phyloP scores from a whole-genome alignment of 1,140 invertebrate species.

The Aphaenogaster ashmeadi region DNA sequence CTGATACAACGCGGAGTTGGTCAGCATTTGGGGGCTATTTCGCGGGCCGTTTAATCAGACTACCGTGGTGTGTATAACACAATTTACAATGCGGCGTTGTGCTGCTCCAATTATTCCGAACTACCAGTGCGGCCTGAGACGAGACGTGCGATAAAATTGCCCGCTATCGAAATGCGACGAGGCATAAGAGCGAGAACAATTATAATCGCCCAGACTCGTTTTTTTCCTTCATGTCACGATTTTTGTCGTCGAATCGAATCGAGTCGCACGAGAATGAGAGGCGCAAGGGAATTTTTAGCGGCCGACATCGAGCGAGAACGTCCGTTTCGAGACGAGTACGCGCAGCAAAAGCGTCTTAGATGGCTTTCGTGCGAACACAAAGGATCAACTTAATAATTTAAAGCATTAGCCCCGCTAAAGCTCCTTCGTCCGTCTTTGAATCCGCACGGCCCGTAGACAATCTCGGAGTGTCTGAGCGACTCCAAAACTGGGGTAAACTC shows the following conservation, averaged over 20 bases:
- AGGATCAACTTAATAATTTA: constrained; percentile 23
- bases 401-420: not conserved
- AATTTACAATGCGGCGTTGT: constrained; percentile 59
- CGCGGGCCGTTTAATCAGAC: constrained; percentile 42
- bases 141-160: constrained; percentile 51
- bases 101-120: constrained; percentile 24
- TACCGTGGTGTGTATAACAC: constrained; percentile 11
- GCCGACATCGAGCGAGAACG: not conserved
- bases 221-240: not conserved
- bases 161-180: constrained; percentile 14
- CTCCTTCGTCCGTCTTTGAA: constrained; percentile 28
- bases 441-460: constrained; percentile 24
- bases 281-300: too few relatives aligned
- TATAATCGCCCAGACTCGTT: not conserved
- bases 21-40: constrained; percentile 33
- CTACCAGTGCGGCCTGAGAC: constrained; percentile 10
- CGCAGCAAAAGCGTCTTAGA: not conserved
- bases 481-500: constrained; percentile 43
- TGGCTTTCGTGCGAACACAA: not conserved
- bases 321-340: not conserved
- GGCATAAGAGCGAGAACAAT: not conserved
- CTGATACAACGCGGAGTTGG: constrained; percentile 16
- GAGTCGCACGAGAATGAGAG: not conserved
- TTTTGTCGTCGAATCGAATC: constrained; percentile 5
- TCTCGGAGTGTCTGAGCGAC: constrained; percentile 16